Evolutionary conservation across 1,140 invertebrate species (phyloP), one percentile per base, ranked within the genome.

Genomic region (Trialeurodes vaporariorum): DNA sequence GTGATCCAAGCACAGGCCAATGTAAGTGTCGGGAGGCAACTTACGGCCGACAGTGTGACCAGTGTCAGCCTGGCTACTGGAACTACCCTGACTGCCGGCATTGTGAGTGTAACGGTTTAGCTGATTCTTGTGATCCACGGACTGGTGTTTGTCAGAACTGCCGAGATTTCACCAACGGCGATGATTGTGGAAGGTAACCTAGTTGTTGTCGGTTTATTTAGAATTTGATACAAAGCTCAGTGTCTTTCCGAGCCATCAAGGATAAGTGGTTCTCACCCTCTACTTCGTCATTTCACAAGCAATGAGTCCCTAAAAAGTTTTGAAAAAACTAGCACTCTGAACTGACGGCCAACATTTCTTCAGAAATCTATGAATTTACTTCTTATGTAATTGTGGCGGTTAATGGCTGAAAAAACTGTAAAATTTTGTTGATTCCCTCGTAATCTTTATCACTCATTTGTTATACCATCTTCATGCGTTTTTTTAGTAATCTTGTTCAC

Each of bases 51-150:
- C 89, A 90, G 69, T 99, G 97, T 79, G 92, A 96, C 75, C 87
- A 96, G 72, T 98, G 95, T 78, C 89, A 95, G 75, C 92, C 93
- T 27, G 94, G 94, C 0, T 97, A 89, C 75, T 98, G 94, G 90
- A 93, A 92, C 75, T 96, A 98, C 83, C 97, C 97, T 0, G 88
- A 94, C 71, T 99, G 98, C 77, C 84, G 91, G 72, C 84, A 87
- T 40, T 99, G 98, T 78, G 87, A 96, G 72, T 99, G 98, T 79
- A 96, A 99, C 77, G 96, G 96, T 0, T 95, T 98, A 79, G 93
- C 96, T 0, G 90, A 96, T 69, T 87, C 83, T 67, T 99, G 98
- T 80, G 93, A 98, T 76, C 85, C 95, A 1, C 82, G 83, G 60
- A 95, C 91, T 1, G 98, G 98, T n/a, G 85, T 84, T 25, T 99